Conservation (phyloP, 2,113 vertebrate genomes). For the Bufo bufo region DNA sequence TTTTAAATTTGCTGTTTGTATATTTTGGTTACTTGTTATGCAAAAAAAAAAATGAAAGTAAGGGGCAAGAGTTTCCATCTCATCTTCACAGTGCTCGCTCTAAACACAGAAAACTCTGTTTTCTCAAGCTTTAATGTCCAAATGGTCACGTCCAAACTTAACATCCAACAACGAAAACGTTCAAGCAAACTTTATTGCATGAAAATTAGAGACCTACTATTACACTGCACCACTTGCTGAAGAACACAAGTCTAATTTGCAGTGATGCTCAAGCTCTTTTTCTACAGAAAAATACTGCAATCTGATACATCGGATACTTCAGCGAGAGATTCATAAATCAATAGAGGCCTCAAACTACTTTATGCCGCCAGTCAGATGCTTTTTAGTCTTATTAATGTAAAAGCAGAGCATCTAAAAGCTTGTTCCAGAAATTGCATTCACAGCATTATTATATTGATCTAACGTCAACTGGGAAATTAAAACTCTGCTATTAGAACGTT, state of each 20-base stretch:
- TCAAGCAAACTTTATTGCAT: not conserved
- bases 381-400: slow-evolving; percentile 56
- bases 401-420: slow-evolving; percentile 49
- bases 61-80: not conserved
- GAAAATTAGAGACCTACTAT: not conserved
- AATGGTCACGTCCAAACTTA: not conserved
- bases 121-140: not conserved
- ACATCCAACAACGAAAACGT: not conserved
- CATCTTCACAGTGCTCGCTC: not conserved
- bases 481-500: slow-evolving; percentile 33
- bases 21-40: not conserved
- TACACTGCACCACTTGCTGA: not conserved
- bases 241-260: not conserved
- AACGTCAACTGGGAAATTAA: slow-evolving; percentile 54
- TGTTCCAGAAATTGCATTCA: slow-evolving; percentile 48
- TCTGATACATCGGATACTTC: slow-evolving; percentile 36
- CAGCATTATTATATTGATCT: slow-evolving; percentile 54
- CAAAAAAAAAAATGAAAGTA: not conserved
- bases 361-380: slow-evolving; percentile 45
- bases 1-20: not conserved
- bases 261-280: slow-evolving; percentile 24
- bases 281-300: slow-evolving; percentile 23
- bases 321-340: slow-evolving; percentile 43
- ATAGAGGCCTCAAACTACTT: slow-evolving; percentile 46
- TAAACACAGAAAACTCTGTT: not conserved